Conservation (phyloP, 1,140 invertebrate genomes). For the Manduca sexta region DNA sequence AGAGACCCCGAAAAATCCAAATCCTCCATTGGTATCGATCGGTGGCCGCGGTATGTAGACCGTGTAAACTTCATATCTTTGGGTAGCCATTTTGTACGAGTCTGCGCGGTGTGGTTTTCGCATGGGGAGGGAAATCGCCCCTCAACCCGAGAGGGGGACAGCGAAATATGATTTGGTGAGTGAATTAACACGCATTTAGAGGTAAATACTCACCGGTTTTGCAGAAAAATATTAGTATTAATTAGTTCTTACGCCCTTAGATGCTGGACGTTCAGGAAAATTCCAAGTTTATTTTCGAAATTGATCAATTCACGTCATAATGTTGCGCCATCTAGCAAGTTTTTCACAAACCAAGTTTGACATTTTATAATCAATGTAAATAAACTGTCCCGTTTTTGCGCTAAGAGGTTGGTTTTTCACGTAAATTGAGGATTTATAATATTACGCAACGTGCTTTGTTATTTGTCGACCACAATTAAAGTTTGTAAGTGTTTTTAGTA, state of each 20-base stretch:
- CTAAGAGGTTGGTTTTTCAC: too few relatives aligned
- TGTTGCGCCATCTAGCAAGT: constrained; percentile 43
- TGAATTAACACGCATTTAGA: constrained; percentile 26
- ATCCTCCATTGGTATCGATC: constrained; percentile 74
- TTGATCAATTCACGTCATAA: constrained; percentile 53
- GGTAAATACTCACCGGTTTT: constrained; percentile 43
- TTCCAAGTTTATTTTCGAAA: constrained; percentile 69
- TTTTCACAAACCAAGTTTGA: constrained; percentile 51
- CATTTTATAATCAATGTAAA: constrained; percentile 18
- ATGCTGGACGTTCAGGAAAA: constrained; percentile 43
- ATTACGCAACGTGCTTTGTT: too few relatives aligned
- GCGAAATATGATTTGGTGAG: constrained; percentile 36
- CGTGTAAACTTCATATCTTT: constrained; percentile 64
- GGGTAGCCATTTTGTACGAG: constrained; percentile 72
- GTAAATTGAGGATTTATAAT: too few relatives aligned
- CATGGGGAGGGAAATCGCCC: constrained; percentile 67
- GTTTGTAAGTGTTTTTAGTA: too few relatives aligned
- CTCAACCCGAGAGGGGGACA: constrained; percentile 57
- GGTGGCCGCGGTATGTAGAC: constrained; percentile 64
- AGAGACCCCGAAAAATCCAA: constrained; percentile 66
- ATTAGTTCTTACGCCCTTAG: constrained; percentile 29
- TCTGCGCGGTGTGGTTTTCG: constrained; percentile 64
- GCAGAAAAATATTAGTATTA: constrained; percentile 23
- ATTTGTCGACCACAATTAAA: too few relatives aligned
- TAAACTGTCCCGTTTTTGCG: neutral